Base-by-base conservation (phyloP, 2,797 vertebrate species). In the Halcyon leucocephala region DNA sequence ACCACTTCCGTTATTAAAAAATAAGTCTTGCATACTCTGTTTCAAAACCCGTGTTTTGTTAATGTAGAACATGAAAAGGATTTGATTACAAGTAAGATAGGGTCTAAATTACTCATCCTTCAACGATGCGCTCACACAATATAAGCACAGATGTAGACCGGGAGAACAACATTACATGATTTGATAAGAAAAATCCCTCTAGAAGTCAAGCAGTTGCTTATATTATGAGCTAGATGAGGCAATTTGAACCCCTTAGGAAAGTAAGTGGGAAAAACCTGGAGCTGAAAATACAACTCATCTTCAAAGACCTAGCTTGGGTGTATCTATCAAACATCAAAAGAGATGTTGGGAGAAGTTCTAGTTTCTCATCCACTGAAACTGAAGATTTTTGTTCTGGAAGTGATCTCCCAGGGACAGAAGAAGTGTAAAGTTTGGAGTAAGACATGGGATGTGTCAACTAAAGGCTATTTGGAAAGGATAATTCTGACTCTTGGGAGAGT, bases 71-170 rank as follows among this genome's bases (percentile, higher is more conserved):
- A 18, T 37, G 29, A 26, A 42, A 61, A 49, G 12, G 5, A 12
- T 60, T 82, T 82, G 65, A 4, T 74, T 84, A 39, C 15, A 51
- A 28, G 9, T n/a, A 20, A 67, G 44, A 12, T n/a, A 3, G 15
- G 18, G 22, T 60, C 12, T 65, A 24, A 29, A 9, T 70, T 22
- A 21, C 20, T 67, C 9, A 8, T 77, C 8, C 4, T 64, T 86
- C 17, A 65, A 8, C 9, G 4, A 17, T 3, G 0, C 14, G 10
- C 39, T 85, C 6, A 7, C 5, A 2, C 2, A 64, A 33, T 52
- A 41, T 12, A 62, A 13, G 4, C 29, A 9, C 5, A 66, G 33
- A n/a, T 54, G 12, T 28, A 78, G 42, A 48, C 16, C 10, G 18
- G 21, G 22, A 70, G 29, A 62, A 48, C 3, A 31, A 7, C 1